Base-by-base conservation (phyloP, 1,140 invertebrate genomes). In the Camponotus pennsylvanicus region DNA sequence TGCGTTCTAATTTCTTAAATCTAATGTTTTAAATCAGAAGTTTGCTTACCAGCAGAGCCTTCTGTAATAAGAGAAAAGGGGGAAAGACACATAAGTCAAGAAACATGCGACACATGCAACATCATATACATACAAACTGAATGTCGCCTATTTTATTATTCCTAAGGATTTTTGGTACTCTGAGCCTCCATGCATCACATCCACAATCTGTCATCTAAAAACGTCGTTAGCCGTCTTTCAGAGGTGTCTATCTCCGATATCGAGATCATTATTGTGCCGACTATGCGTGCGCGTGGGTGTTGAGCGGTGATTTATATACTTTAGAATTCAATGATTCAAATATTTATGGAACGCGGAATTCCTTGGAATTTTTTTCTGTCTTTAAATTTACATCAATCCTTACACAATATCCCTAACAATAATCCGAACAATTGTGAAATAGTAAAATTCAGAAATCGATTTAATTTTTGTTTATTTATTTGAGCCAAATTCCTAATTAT, bases 201-300 rank as follows among this genome's bases (percentile, higher is more conserved):
- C 94, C 94, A 93, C 93, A 93, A 86, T 93, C 92, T 93, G 94
- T 91, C 93, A 95, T 95, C 94, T 95, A 95, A 92, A 95, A 95
- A 94, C 82, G 92, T 93, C 78, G 92, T 93, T 91, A 89, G 90
- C 86, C 89, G 86, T 86, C 87, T 92, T 94, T 89, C 90, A 90
- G 64, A 89, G 40, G 57, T 82, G 55, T 45, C 55, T 61, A 70
- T 57, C 70, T 67, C 83, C 76, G 69, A 70, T 40, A 69, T 52
- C 27, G 64, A 52, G 37, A 78, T 63, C 27, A 32, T 34, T 61
- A 34, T 49, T 15, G 69, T 83, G 79, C 57, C 59, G 27, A 80
- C 55, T 66, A 78, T 78, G 55, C 67, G 79, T 61, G 77, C 77
- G 49, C 40, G 11, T 13, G 59, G 66, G 9, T 42, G 40, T 5